These are phyloP conservation scores for Pomatorhinus ruficollis DNA, from an alignment of 2,113 vertebrate genomes.

Conservation along the genomic window DNA sequence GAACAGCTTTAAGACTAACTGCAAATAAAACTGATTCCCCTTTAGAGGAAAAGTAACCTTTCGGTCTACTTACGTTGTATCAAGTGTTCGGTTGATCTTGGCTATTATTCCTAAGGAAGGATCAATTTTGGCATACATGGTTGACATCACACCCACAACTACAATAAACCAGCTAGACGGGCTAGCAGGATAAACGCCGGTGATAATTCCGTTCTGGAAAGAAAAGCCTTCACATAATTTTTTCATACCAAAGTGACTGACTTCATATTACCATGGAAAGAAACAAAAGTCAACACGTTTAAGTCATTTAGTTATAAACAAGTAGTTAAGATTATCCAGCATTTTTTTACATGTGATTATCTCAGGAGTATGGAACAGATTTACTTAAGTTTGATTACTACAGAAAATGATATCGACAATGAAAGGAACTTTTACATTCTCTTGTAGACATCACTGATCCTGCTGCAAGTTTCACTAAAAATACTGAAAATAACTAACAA, in stretches of 20 bases:
- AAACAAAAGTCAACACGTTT: not conserved
- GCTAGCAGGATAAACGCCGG: slow-evolving; percentile 93
- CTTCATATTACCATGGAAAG: not conserved
- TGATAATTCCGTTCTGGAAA: slow-evolving; percentile 93
- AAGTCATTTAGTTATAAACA: not conserved
- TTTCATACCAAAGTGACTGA: slow-evolving; percentile 2
- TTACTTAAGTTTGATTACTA: not conserved
- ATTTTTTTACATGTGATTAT: not conserved
- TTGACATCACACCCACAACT: slow-evolving; percentile 91
- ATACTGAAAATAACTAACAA: not conserved
- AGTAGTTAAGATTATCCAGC: not conserved
- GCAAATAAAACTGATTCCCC: not conserved
- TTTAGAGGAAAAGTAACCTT: not conserved
- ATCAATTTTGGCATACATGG: slow-evolving; percentile 88
- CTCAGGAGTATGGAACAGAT: not conserved
- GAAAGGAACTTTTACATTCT: not conserved
- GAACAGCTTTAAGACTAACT: not conserved
- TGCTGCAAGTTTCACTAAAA: not conserved
- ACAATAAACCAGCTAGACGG: slow-evolving; percentile 93
- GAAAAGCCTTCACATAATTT: slow-evolving; percentile 43
- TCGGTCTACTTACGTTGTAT: slow-evolving; percentile 81
- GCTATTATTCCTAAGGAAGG: slow-evolving; percentile 90
- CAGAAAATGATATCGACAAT: not conserved
- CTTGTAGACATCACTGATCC: not conserved
- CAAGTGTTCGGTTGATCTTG: slow-evolving; percentile 84